Evolutionary conservation across 2,797 vertebrate genomes (phyloP), one percentile per base, ranked within the genome.

Genomic region (Diplodus sargus): DNA sequence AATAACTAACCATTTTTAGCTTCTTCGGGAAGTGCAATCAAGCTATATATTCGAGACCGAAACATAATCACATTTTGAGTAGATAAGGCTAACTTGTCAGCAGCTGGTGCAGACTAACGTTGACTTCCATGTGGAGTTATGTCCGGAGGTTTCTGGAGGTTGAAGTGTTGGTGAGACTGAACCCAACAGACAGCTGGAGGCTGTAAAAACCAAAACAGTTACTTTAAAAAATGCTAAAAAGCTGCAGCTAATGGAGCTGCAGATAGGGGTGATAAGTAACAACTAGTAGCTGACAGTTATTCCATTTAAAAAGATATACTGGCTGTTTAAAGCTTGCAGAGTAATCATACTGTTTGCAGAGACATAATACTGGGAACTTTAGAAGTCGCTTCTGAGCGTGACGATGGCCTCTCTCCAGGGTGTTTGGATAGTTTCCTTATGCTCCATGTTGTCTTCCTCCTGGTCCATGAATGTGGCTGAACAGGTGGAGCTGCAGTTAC

Each of bases 401-500:
- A 59, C 63, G 5, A 52, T 84, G 88, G 87, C 87, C n/a, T 5
- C 58, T 45, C 42, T 86, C 87, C 91, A 89, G 79, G 43, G 67
- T 69, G 78, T 72, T 87, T 76, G 89, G 81, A 90, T 78, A 69
- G 34, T 70, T 84, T 87, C 86, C 85, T 78, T 16, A 23, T 10
- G 20, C 63, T 18, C 62, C 81, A 59, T 88, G 91, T 85, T 85
- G 81, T 88, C 80, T 56, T 84, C 71, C 80, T 86, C 81, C 69
- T 62, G 79, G 70, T 72, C 57, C 76, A 14, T 64, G 71, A 85
- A 75, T 81, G 72, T 69, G 86, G 81, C 77, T 20, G 87, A 92
- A 92, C 92, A 93, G 93, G 91, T 93, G 91, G 87, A 77, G 78
- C 82, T 78, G 78, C 70, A 85, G 77, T 80, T 62, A 48, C 74